Conservation (phyloP, 2,113 vertebrate genomes). For the Nansenia antarctica region DNA sequence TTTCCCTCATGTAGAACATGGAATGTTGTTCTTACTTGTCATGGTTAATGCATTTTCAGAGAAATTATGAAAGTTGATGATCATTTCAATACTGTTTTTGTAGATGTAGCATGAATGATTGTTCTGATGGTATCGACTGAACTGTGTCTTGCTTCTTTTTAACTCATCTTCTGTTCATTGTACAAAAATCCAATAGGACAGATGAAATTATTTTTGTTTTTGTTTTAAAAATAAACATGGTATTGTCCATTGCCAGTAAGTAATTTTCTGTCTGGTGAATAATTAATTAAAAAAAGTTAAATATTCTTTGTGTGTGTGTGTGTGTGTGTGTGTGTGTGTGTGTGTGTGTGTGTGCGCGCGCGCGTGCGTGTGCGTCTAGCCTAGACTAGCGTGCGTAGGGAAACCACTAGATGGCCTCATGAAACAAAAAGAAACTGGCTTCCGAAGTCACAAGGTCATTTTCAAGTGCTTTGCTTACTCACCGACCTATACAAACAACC, state of each 20-base stretch:
- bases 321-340: no score
- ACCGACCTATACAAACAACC: no score
- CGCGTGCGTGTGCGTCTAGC: no score
- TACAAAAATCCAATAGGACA: constrained; percentile 7
- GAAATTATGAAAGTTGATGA: no score
- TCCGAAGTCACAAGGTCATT: no score
- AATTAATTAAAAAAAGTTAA: constrained; percentile 26
- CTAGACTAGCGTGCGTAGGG: no score
- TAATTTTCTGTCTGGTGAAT: constrained; percentile 33
- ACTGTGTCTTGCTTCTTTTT: constrained; percentile 1
- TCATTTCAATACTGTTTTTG: not conserved
- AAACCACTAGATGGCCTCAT: not conserved
- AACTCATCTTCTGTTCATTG: constrained; percentile 12
- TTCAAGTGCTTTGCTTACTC: no score
- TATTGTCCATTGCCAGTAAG: constrained; percentile 7
- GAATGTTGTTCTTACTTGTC: not conserved
- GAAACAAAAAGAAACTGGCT: no score
- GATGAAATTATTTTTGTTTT: no score
- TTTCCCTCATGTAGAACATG: constrained; percentile 8
- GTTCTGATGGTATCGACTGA: constrained; percentile 8
- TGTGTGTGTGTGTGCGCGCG: no score
- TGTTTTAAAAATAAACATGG: not conserved
- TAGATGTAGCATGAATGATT: not conserved
- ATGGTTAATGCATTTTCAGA: not conserved
- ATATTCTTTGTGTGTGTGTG: not conserved